Percentiles rank a stretch among this genome's conserved stretches.
Conservation (phyloP, 2,888 invertebrate genomes). For the Pristionchus maxplancki region DNA sequence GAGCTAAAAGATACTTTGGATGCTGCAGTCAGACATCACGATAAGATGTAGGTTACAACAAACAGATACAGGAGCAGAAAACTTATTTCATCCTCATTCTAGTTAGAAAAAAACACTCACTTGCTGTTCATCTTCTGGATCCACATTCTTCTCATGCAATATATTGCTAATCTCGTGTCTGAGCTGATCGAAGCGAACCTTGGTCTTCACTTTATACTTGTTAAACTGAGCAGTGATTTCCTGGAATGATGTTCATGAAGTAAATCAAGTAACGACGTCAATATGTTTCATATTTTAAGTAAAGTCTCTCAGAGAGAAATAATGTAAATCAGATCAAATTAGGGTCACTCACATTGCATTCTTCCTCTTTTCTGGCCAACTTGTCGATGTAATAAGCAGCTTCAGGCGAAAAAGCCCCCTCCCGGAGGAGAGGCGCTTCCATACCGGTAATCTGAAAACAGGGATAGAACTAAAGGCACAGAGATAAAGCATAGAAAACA, state of each 20-base stretch:
- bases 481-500: neutral
- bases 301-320: neutral
- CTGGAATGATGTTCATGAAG: neutral
- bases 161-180: conserved; percentile 47
- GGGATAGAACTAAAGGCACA: neutral
- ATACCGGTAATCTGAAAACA: conserved; percentile 25
- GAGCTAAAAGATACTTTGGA: neutral
- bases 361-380: conserved; percentile 48
- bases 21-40: too few relatives aligned
- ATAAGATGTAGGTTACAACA: neutral
- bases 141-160: conserved; percentile 38
- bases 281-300: neutral
- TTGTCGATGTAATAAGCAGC: conserved; percentile 52
- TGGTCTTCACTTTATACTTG: conserved; percentile 53
- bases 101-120: neutral
- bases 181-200: conserved; percentile 52
- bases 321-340: neutral
- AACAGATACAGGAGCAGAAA: neutral
- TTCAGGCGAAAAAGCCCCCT: conserved; percentile 46
- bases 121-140: conserved; percentile 32
- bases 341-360: conserved; percentile 50
- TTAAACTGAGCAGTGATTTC: conserved; percentile 51
- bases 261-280: neutral
- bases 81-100: too few relatives aligned
- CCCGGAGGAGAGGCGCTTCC: conserved; percentile 45